phyloP scores from a whole-genome alignment of 2,113 vertebrate genomes.

The Cyprinus carpio region DNA sequence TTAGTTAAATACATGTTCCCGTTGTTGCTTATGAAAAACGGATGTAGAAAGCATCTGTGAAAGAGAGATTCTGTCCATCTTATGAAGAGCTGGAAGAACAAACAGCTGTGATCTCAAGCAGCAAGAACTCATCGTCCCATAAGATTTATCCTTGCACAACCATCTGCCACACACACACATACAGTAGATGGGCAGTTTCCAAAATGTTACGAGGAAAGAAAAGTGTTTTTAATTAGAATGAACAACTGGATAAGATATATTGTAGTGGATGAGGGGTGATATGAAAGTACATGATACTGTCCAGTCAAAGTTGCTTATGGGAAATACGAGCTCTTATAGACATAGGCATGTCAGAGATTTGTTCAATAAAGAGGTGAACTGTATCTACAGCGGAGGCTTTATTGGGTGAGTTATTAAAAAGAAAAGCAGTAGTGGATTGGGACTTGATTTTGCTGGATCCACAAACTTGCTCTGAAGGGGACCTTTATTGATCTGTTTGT shows the following conservation, averaged over 20 bases:
- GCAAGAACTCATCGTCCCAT: constrained; percentile 11
- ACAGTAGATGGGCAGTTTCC: not conserved
- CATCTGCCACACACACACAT: not conserved
- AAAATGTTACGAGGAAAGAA: not conserved
- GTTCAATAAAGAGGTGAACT: constrained; percentile 18
- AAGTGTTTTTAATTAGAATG: constrained; percentile 23
- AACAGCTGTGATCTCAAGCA: constrained; percentile 33
- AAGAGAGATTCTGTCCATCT: not conserved
- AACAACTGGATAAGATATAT: not conserved
- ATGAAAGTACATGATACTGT: not conserved
- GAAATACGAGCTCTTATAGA: not conserved
- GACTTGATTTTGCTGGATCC: constrained; percentile 32
- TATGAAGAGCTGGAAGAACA: constrained; percentile 12
- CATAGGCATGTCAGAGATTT: not conserved
- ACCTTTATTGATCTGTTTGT: constrained; percentile 42
- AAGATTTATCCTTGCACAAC: not conserved
- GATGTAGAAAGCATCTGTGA: not conserved
- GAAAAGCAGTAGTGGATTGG: not conserved
- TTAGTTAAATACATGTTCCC: not conserved
- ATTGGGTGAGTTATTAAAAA: constrained; percentile 32
- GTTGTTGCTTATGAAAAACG: not conserved
- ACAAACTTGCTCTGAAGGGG: constrained; percentile 19
- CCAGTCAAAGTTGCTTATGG: not conserved
- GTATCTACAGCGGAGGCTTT: constrained; percentile 5
- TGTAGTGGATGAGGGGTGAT: not conserved